Percentiles rank a stretch among this genome's conserved stretches.
Evolutionary conservation across 2,113 vertebrate genomes (phyloP).

Genomic region (Prunella fulvescens): DNA sequence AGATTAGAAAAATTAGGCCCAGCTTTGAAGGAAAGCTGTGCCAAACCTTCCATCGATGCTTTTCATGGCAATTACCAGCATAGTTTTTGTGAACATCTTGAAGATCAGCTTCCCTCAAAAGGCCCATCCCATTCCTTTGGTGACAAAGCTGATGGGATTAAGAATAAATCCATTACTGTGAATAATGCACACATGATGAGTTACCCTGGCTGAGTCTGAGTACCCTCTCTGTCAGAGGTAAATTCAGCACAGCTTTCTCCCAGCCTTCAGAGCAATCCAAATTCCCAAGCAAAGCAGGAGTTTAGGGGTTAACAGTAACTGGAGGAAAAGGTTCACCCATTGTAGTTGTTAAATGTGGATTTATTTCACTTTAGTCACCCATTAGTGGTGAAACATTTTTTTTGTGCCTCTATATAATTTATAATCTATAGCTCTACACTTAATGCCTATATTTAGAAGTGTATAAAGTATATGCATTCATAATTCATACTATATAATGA

Average conservation of each 20-base stretch:
- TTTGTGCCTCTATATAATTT: not conserved
- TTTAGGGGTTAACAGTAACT: not conserved
- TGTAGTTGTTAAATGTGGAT: not conserved
- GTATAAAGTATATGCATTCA: not conserved
- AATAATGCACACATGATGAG: conserved; percentile 13
- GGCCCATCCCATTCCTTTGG: not conserved
- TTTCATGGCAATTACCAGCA: not conserved
- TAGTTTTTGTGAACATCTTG: not conserved
- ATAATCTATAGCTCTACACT: not conserved
- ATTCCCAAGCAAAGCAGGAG: not conserved
- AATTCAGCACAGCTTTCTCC: not conserved
- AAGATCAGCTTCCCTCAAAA: not conserved
- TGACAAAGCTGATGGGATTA: not conserved
- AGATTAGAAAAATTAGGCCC: not conserved
- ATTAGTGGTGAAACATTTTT: not conserved
- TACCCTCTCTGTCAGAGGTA: not conserved
- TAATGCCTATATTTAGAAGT: not conserved
- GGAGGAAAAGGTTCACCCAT: not conserved
- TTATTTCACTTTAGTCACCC: not conserved
- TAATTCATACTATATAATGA: not conserved
- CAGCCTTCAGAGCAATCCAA: not conserved
- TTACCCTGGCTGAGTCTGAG: not conserved
- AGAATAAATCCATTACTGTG: conserved; percentile 14
- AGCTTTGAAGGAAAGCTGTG: not conserved
- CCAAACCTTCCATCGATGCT: not conserved